Evolutionary conservation across 2,888 invertebrate genomes (phyloP).

Genomic region (Leptodirus hochenwartii): DNA sequence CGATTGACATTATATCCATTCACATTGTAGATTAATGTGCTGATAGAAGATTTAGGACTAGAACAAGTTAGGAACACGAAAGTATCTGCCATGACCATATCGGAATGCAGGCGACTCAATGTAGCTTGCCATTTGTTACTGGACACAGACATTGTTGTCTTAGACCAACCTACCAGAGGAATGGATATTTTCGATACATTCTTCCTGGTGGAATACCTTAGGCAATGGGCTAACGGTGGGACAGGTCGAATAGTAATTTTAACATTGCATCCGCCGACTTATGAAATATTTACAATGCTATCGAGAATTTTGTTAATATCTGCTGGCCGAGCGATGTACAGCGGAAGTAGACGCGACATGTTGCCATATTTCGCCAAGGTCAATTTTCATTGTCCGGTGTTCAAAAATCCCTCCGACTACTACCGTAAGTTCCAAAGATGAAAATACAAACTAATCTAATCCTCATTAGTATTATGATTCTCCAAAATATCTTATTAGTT

Average conservation of each 20-base stretch:
- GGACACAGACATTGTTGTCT: slow-evolving; percentile 68
- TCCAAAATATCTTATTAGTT: too few relatives aligned
- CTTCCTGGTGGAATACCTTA: slow-evolving; percentile 81
- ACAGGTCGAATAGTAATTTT: slow-evolving; percentile 66
- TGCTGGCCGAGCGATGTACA: slow-evolving; percentile 81
- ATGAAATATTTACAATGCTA: slow-evolving; percentile 89
- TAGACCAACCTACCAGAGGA: slow-evolving; percentile 76
- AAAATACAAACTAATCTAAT: too few relatives aligned
- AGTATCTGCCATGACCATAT: slow-evolving; percentile 68
- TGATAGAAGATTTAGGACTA: slow-evolving; percentile 82
- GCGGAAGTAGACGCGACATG: slow-evolving; percentile 76
- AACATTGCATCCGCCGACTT: slow-evolving; percentile 85
- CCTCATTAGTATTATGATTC: too few relatives aligned
- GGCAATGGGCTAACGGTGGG: slow-evolving; percentile 62
- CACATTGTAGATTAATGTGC: slow-evolving; percentile 53
- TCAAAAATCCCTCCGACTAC: slow-evolving; percentile 93
- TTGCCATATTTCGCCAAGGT: slow-evolving; percentile 73
- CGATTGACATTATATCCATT: slow-evolving; percentile 3
- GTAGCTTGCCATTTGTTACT: slow-evolving; percentile 78
- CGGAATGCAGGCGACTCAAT: slow-evolving; percentile 71
- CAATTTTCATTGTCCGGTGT: slow-evolving; percentile 90
- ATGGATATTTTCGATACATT: slow-evolving; percentile 94
- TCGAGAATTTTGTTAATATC: slow-evolving; percentile 72
- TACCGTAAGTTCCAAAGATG: slow-evolving; percentile 71
- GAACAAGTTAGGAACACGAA: slow-evolving; percentile 78